Evolutionary conservation across 2,888 invertebrate species (phyloP).

Genomic region (Malachius bipustulatus): DNA sequence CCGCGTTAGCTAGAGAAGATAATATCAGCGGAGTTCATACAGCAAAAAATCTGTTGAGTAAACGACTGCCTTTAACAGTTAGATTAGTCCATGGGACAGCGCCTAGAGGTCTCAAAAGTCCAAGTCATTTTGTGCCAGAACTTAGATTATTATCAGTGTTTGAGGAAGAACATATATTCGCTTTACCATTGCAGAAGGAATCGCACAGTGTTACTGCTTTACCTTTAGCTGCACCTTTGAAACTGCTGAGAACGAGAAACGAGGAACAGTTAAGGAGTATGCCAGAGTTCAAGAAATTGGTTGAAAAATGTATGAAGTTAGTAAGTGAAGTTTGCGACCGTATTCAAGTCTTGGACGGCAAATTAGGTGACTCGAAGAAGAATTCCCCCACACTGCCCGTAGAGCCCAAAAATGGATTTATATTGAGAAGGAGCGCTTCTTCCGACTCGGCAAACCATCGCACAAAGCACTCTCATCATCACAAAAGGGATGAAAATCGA

Average conservation of each 20-base stretch:
- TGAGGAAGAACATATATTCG: constrained; percentile 78
- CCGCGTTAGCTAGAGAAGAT: constrained; percentile 83
- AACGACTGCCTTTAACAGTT: constrained; percentile 85
- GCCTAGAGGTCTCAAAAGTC: constrained; percentile 71
- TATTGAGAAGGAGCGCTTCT: constrained; percentile 64
- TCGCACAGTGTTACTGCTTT: constrained; percentile 67
- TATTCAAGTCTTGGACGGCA: constrained; percentile 69
- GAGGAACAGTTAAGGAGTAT: constrained; percentile 61
- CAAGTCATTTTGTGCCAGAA: constrained; percentile 74
- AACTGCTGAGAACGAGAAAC: constrained; percentile 71
- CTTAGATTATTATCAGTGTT: constrained; percentile 70
- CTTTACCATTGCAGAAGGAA: constrained; percentile 70
- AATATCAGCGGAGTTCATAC: constrained; percentile 93
- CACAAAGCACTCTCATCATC: constrained; percentile 39
- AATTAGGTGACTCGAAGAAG: constrained; percentile 52
- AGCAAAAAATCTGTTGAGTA: constrained; percentile 75
- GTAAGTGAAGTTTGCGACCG: constrained; percentile 67
- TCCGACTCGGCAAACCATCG: constrained; percentile 55
- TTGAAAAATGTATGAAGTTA: constrained; percentile 64
- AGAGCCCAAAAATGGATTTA: constrained; percentile 52
- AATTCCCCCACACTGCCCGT: constrained; percentile 36
- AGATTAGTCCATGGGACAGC: constrained; percentile 83
- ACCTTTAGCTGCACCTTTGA: constrained; percentile 75
- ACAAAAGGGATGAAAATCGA: constrained; percentile 47
- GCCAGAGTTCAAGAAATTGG: constrained; percentile 59